Percentiles rank a stretch among this genome's conserved stretches.
Conservation (phyloP, 1,140 invertebrate genomes). For the Sarcophaga bullata region DNA sequence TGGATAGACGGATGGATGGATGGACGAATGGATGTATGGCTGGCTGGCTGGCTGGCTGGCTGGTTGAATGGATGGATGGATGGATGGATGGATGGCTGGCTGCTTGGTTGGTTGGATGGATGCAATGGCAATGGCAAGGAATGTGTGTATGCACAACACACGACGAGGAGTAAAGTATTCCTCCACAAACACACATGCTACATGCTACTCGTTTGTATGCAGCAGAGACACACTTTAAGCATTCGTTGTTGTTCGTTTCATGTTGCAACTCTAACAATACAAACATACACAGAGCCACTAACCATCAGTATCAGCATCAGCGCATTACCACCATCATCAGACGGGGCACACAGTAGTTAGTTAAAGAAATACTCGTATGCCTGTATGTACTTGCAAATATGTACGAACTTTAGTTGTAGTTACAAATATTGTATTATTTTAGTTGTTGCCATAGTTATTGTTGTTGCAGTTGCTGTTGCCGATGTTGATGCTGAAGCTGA, state of each 20-base stretch:
- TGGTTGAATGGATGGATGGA: slow-evolving; percentile 18
- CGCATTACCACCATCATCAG: slow-evolving; percentile 7
- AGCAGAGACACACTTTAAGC: too few relatives aligned
- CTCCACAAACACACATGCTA: background rate
- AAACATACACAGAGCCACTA: background rate
- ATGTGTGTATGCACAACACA: background rate
- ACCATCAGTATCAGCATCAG: slow-evolving; percentile 2
- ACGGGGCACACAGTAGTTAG: background rate
- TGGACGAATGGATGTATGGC: slow-evolving; percentile 19
- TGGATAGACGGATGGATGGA: slow-evolving; percentile 20
- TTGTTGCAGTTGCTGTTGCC: background rate
- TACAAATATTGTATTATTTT: background rate
- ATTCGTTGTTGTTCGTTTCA: background rate
- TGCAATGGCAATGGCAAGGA: background rate
- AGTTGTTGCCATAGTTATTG: slow-evolving; percentile 9
- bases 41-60: background rate
- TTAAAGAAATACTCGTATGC: background rate
- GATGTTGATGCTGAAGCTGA: too few relatives aligned
- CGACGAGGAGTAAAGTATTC: background rate
- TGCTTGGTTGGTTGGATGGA: background rate
- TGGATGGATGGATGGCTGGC: background rate
- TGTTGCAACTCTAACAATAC: background rate
- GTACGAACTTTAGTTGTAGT: background rate
- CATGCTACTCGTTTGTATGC: background rate
- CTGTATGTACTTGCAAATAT: too few relatives aligned